Conservation (phyloP, 2,113 vertebrate species). For the Zosterops lateralis region DNA sequence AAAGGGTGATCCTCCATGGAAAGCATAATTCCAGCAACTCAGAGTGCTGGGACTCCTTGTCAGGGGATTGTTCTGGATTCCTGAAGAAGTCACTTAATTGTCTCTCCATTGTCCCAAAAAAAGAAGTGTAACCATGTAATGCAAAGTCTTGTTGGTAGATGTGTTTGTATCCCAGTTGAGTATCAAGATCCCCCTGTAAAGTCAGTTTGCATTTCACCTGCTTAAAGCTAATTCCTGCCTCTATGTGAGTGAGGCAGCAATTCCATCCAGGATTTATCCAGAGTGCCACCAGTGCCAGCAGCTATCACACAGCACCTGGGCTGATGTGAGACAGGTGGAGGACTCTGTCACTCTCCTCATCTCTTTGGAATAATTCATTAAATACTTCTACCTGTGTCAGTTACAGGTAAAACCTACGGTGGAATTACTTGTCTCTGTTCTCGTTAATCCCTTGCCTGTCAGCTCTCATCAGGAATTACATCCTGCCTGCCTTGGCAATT, state of each 20-base stretch:
- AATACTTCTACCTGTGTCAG: constrained; percentile 49
- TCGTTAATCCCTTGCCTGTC: constrained; percentile 58
- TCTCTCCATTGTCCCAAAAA: background rate
- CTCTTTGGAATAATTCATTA: constrained; percentile 33
- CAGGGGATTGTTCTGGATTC: background rate
- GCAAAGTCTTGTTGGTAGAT: background rate
- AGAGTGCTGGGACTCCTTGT: background rate
- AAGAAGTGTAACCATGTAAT: background rate
- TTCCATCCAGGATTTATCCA: constrained; percentile 3
- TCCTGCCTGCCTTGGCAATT: constrained; percentile 3
- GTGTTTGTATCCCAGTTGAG: background rate
- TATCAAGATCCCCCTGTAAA: background rate
- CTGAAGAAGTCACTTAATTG: constrained; percentile 3
- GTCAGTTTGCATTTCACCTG: constrained; percentile 44
- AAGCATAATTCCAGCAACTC: background rate
- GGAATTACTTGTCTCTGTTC: constrained; percentile 42
- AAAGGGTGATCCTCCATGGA: background rate
- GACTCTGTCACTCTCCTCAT: background rate
- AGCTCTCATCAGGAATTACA: constrained; percentile 54
- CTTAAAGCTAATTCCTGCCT: constrained; percentile 16
- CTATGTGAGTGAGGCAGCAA: background rate
- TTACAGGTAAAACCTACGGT: background rate
- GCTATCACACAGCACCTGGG: background rate
- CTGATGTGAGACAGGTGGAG: constrained; percentile 2
- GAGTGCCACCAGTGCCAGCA: constrained; percentile 1